phyloP scores from a whole-genome alignment of 2,113 vertebrate species.

The Coracopsis vasa region DNA sequence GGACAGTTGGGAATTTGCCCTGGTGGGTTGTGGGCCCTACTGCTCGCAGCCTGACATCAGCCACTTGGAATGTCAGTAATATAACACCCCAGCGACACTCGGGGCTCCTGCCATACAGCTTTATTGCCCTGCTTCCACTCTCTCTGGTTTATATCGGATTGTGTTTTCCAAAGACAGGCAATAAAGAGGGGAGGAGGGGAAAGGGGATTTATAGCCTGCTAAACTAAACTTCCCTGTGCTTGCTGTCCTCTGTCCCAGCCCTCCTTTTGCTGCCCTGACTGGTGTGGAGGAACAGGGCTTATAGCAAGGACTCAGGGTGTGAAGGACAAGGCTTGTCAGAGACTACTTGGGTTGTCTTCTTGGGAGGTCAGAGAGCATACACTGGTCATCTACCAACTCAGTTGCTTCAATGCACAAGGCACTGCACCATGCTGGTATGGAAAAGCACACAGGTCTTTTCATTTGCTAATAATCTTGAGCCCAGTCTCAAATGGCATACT shows the following conservation, averaged over 20 bases:
- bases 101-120: slow-evolving; percentile 34
- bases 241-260: slow-evolving; percentile 58
- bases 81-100: slow-evolving; percentile 49
- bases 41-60: neutral
- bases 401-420: neutral
- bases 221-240: slow-evolving; percentile 56
- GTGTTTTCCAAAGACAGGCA: slow-evolving; percentile 71
- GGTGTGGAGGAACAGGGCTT: neutral
- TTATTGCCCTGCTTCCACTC: slow-evolving; percentile 66
- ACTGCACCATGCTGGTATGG: neutral
- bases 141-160: slow-evolving; percentile 62
- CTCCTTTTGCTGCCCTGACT: neutral
- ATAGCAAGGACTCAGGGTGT: neutral
- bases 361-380: slow-evolving; percentile 35
- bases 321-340: slow-evolving; percentile 51
- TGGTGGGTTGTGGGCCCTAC: neutral
- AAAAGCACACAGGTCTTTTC: neutral
- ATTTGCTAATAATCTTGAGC: neutral
- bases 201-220: slow-evolving; percentile 66
- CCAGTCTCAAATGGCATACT: neutral
- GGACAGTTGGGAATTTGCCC: slow-evolving; percentile 17
- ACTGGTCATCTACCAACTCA: neutral
- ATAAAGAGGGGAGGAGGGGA: slow-evolving; percentile 51
- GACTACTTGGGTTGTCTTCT: slow-evolving; percentile 2
- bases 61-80: slow-evolving; percentile 55